Evolutionary conservation across 1,140 invertebrate genomes (phyloP), one percentile per base, ranked within the genome.

Genomic region (Tigriopus japonicus): DNA sequence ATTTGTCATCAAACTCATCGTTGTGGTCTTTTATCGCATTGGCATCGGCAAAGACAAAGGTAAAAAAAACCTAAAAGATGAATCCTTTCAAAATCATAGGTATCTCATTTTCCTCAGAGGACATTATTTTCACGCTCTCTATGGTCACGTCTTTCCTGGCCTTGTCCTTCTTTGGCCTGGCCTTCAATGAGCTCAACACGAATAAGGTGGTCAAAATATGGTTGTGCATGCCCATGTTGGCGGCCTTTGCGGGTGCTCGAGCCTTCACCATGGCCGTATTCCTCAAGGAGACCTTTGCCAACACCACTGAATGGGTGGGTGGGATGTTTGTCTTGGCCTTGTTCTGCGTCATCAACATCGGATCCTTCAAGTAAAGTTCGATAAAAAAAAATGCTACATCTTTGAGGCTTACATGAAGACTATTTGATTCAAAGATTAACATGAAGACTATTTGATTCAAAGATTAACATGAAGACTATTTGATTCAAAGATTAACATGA

Each of bases 1-100:
- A 19, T 58, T 58, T 15, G 55, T 58, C 14, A 41, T 58, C 14
- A 58, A 42, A 41, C 28, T 58, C 15, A 42, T 58, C 24, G 40
- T 58, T 42, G 55, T 58, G 14, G 28, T 40, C 42, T 41, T 58
- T 23, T 58, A 41, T 42, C 28, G 40, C 35, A 58, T 58, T 58
- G 55, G 55, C 2, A 17, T 58, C 12, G 55, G 55, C 17, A 14
- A 41, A 5, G 55, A 58, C 15, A 58, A 58, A 58, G 28, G 55
- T 58, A 42, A 43, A 24, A n/a, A 19, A 2, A 55, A 10, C 12
- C 12, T 53, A 12, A 12, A 53, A n/a, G 15, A 53, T 12, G 52
- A 23, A 53, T 12, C 10, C n/a, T 23, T 15, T 15, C 10, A 53
- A 12, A 53, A 35, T 13, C 14, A 24, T 23, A 9, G 15, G 1